These are phyloP conservation scores for Fukomys damarensis DNA, from an alignment of 2,113 vertebrate species.

Conservation along the genomic window DNA sequence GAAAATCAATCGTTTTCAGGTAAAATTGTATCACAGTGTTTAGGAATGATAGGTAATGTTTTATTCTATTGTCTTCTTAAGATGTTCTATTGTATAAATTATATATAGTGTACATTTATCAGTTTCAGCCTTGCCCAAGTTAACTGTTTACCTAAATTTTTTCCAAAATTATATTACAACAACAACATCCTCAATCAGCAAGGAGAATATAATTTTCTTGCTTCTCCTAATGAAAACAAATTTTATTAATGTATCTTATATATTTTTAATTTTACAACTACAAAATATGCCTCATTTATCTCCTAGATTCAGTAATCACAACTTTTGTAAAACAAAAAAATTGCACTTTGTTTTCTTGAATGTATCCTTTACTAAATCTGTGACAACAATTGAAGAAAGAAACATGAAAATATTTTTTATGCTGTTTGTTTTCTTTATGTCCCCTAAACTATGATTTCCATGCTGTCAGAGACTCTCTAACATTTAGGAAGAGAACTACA, in stretches of 20 bases:
- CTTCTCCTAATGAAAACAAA: conserved; percentile 43
- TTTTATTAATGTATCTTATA: conserved; percentile 39
- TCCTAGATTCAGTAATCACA: neutral
- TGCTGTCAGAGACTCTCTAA: neutral
- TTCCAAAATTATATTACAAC: conserved; percentile 48
- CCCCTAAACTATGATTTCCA: neutral
- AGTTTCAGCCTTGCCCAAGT: neutral
- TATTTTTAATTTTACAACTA: conserved; percentile 49
- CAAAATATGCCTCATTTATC: conserved; percentile 35
- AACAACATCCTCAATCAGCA: conserved; percentile 43
- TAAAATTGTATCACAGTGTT: neutral
- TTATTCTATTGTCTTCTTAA: neutral
- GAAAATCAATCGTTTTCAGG: neutral
- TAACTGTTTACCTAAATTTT: neutral
- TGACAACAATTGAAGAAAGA: conserved; percentile 14
- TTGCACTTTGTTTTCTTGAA: conserved; percentile 30
- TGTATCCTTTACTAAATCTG: neutral
- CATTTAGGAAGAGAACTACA: neutral
- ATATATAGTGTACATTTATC: neutral
- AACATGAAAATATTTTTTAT: neutral
- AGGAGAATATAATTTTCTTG: conserved; percentile 39
- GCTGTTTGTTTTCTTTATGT: neutral
- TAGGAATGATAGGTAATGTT: neutral
- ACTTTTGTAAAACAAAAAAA: conserved; percentile 41
- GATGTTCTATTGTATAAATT: neutral